phyloP scores from a whole-genome alignment of 2,113 vertebrate genomes.

The Chinchilla lanigera region DNA sequence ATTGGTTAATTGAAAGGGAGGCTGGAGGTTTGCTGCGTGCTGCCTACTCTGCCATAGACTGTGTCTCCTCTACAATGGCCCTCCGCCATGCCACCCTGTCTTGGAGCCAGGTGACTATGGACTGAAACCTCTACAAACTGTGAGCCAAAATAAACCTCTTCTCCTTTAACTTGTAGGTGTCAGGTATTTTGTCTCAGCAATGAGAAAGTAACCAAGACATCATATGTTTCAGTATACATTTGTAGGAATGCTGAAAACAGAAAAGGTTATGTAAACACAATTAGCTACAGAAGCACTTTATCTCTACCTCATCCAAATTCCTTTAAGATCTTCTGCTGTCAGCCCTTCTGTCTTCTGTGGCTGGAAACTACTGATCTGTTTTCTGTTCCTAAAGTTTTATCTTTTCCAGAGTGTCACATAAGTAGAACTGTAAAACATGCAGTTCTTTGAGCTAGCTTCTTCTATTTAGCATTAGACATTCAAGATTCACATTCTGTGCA shows the following conservation, averaged over 20 bases:
- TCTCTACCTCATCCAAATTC: background rate
- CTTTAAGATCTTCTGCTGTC: background rate
- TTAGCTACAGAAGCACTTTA: background rate
- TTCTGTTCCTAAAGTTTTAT: background rate
- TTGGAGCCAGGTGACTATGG: background rate
- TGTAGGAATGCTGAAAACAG: background rate
- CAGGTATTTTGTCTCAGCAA: background rate
- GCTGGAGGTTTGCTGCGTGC: background rate
- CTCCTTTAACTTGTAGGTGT: background rate
- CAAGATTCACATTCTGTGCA: background rate
- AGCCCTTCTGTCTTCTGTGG: fast-evolving
- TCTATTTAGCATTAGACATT: background rate
- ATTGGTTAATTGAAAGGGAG: background rate
- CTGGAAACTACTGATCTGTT: background rate
- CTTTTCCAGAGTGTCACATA: background rate
- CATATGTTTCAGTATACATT: background rate
- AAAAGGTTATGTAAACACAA: background rate
- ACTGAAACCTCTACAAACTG: background rate
- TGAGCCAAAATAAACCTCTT: background rate
- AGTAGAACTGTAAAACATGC: background rate
- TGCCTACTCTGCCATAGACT: background rate
- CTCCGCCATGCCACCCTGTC: background rate
- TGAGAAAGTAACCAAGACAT: background rate
- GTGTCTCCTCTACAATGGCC: background rate
- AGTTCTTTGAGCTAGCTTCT: background rate